A percentile compares a stretch with the other conserved stretches of the same genome.
phyloP scores from a whole-genome alignment of 2,888 invertebrate species.

The Pandemis corylana region DNA sequence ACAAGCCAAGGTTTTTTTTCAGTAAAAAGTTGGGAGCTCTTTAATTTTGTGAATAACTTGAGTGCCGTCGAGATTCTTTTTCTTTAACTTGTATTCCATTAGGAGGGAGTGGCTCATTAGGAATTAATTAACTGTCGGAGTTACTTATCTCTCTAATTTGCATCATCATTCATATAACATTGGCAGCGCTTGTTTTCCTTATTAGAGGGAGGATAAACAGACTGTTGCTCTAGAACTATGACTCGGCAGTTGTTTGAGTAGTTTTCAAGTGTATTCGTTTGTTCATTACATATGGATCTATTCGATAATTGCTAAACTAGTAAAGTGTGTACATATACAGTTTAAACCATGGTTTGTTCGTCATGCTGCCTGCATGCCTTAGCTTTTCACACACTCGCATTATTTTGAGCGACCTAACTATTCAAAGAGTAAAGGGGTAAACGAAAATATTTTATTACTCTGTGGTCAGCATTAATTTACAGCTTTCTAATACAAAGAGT shows the following conservation, averaged over 20 bases:
- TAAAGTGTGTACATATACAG: neutral
- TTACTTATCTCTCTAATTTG: conserved; percentile 5
- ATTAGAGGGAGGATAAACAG: neutral
- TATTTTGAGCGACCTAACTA: no score
- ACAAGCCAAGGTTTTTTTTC: conserved; percentile 26
- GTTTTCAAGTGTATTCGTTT: neutral
- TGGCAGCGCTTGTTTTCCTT: conserved; percentile 5
- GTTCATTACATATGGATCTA: no score
- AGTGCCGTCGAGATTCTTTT: conserved; percentile 15
- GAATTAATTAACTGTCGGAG: conserved; percentile 28
- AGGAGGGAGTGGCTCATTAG: conserved; percentile 27
- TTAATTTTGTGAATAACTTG: conserved; percentile 34
- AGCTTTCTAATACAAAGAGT: no score
- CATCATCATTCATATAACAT: conserved; percentile 11
- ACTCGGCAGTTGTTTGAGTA: neutral
- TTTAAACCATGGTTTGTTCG: no score
- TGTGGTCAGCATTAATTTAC: no score
- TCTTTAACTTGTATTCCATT: conserved; percentile 32
- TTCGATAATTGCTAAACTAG: neutral
- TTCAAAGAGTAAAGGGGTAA: no score
- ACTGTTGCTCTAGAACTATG: neutral
- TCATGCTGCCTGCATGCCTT: no score
- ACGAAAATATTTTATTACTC: no score
- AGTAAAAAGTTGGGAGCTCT: conserved; percentile 27
- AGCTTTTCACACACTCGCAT: no score